These are phyloP conservation scores for Pangasianodon gigas DNA, from an alignment of 2,113 vertebrate genomes.

Conservation along the genomic window DNA sequence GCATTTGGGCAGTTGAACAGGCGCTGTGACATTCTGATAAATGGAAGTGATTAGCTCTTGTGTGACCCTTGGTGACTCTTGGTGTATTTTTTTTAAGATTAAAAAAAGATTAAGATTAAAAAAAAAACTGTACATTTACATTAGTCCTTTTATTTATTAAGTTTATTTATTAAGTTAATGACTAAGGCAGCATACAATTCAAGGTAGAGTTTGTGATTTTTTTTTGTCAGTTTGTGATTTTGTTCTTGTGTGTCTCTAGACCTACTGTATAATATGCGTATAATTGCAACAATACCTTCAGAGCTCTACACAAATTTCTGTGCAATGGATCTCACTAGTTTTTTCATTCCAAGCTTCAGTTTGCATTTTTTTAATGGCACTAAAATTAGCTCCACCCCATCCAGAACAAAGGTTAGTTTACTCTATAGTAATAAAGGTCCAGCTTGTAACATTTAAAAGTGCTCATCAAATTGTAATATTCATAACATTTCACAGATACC, in stretches of 20 bases:
- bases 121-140: no score
- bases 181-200: not conserved
- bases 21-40: conserved; percentile 45
- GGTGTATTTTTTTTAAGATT: not conserved
- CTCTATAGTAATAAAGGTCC: not conserved
- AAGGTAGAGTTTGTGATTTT: not conserved
- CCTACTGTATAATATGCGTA: not conserved
- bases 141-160: not conserved
- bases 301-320: not conserved
- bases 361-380: not conserved
- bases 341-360: not conserved
- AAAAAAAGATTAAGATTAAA: no score
- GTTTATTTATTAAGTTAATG: not conserved
- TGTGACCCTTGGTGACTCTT: conserved; percentile 3
- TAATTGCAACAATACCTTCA: not conserved
- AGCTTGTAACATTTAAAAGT: not conserved
- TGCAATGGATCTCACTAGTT: not conserved
- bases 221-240: no score
- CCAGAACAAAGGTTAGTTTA: not conserved
- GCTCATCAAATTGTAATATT: not conserved
- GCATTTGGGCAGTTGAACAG: conserved; percentile 54
- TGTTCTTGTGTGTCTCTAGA: not conserved
- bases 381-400: not conserved
- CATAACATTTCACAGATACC: not conserved
- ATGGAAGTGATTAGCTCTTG: conserved; percentile 47